Base-by-base conservation (phyloP, 1,140 invertebrate genomes). In the Homarus americanus region DNA sequence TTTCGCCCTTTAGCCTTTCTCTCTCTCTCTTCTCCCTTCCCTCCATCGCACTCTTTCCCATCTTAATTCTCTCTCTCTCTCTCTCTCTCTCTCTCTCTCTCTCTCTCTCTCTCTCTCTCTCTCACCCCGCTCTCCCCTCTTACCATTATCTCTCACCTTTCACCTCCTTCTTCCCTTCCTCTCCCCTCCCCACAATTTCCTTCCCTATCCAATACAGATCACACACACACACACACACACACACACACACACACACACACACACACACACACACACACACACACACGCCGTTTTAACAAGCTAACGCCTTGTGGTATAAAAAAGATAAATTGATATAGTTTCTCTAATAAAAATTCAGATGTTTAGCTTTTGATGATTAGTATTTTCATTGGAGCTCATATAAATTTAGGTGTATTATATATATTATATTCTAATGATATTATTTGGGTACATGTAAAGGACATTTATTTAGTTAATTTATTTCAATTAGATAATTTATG, bases 161-260 rank as follows among this genome's bases (percentile, higher is more conserved):
- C 66, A 7, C 17, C 38, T 36, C 0, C 36, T 20, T n/a, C 38
- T 32, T 38, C 36, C 2, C 24, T 76, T 17, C 7, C 20, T 76
- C 24, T 40, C 40, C 40, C 32, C 24, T 5, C 34, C 38, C 24
- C 38, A 36, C 5, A 2, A 4, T 34, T 75, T 5, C 38, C 44
- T 10, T 10, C 44, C 44, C 44, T 49, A 10, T 49, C 44, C 44
- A 49, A 17, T 34, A n/a, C n/a, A n/a, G n/a, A n/a, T n/a, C 32
- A 69, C 66, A 69, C 66, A 69, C 66, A 69, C 66, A 69, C 66
- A 69, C 32, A 69, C 32, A 69, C 66, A 5, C 20, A 69, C 66
- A 69, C 66, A 69, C 66, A 69, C 66, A 69, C 66, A 69, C 66
- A 69, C 66, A 69, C 66, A 69, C 32, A 69, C 66, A 69, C 66